Percentiles rank a stretch among this genome's conserved stretches.
These are phyloP conservation scores for Aphaenogaster rudis DNA, from an alignment of 1,140 invertebrate species.

Conservation along the genomic window DNA sequence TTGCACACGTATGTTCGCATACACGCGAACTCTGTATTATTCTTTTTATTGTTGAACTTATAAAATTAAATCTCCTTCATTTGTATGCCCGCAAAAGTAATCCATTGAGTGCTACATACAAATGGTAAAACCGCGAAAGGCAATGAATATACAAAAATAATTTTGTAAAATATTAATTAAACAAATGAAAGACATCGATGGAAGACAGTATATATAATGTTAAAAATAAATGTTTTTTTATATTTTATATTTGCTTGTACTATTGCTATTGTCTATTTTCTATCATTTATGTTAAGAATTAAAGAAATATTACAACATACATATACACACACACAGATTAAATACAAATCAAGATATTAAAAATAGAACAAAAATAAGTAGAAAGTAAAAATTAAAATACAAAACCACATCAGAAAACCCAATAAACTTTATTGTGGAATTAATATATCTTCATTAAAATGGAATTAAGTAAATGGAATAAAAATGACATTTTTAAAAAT, in stretches of 20 bases:
- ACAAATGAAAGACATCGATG: background rate
- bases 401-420: background rate
- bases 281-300: background rate
- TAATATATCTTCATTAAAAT: background rate
- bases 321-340: background rate
- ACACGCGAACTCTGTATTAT: background rate
- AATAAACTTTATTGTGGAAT: background rate
- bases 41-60: constrained; percentile 31
- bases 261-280: background rate
- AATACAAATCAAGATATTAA: background rate
- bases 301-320: background rate
- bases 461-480: background rate
- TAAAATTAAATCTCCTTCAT: constrained; percentile 53
- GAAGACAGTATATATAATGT: background rate
- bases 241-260: background rate
- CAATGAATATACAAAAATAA: background rate
- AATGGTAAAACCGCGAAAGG: background rate
- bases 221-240: background rate
- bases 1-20: background rate
- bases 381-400: background rate
- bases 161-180: constrained; percentile 28
- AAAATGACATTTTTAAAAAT: background rate
- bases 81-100: constrained; percentile 3
- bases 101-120: background rate
- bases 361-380: background rate